These are phyloP conservation scores for Tetropium fuscum DNA, from an alignment of 2,888 invertebrate genomes.

Conservation along the genomic window DNA sequence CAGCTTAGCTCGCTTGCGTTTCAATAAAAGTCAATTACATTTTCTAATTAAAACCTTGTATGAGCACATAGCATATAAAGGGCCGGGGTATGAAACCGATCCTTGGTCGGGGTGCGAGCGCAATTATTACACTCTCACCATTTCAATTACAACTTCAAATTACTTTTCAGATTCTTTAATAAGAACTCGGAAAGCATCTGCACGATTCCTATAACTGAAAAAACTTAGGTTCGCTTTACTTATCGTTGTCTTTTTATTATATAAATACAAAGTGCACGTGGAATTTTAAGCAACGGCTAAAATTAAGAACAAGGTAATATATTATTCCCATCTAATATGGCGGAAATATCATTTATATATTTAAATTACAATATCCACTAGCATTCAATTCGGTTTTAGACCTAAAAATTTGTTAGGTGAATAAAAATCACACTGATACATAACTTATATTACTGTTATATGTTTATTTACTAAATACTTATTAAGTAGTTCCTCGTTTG, in stretches of 20 bases:
- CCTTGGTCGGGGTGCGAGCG: conserved; percentile 53
- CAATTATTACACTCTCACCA: conserved; percentile 67
- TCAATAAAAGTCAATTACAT: conserved; percentile 66
- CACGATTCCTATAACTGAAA: conserved; percentile 47
- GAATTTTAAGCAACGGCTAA: conserved; percentile 16
- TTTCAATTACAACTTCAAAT: conserved; percentile 68
- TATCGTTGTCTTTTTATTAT: conserved; percentile 37
- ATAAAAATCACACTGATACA: no score
- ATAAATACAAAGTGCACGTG: conserved; percentile 23
- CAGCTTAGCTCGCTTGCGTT: conserved; percentile 58
- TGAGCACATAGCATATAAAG: conserved; percentile 54
- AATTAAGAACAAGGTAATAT: conserved; percentile 28
- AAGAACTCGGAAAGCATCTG: conserved; percentile 55
- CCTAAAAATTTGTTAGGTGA: no score
- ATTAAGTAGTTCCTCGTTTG: no score
- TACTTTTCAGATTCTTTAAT: conserved; percentile 67
- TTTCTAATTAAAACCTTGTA: conserved; percentile 64
- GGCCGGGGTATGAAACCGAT: conserved; percentile 58
- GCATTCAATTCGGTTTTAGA: no score
- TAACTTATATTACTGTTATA: no score
- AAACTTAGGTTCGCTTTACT: conserved; percentile 36
- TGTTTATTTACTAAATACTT: no score
- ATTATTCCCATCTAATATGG: conserved; percentile 11
- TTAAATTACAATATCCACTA: no score
- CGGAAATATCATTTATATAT: no score